These are phyloP conservation scores for Lipophrys pholis DNA, from an alignment of 2,113 vertebrate species.

Conservation along the genomic window DNA sequence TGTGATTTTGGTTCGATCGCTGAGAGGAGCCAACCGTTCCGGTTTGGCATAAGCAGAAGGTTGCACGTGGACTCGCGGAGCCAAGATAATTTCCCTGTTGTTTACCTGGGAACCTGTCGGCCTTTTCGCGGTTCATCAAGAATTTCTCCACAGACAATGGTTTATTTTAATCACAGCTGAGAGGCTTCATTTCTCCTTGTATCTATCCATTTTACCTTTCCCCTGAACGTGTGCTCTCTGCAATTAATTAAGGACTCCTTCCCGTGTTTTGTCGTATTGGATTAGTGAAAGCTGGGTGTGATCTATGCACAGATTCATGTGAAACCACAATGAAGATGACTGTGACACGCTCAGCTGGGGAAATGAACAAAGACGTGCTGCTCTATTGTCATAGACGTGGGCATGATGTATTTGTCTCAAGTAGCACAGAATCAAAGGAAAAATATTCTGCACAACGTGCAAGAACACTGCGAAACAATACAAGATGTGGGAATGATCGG, in stretches of 20 bases:
- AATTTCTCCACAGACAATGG: constrained; percentile 4
- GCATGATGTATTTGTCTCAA: constrained; percentile 39
- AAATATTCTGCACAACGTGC: constrained; percentile 29
- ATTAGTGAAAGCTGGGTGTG: constrained; percentile 14
- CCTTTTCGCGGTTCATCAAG: constrained; percentile 12
- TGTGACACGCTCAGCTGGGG: constrained; percentile 32
- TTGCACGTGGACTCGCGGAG: constrained; percentile 30
- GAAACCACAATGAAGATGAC: constrained; percentile 26
- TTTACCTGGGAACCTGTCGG: constrained; percentile 27
- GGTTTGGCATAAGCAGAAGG: constrained; percentile 3
- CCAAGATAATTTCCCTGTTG: constrained; percentile 22
- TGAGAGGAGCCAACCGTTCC: not conserved
- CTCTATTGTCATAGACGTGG: constrained; percentile 29
- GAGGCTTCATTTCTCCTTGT: constrained; percentile 3
- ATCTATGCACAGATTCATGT: constrained; percentile 23
- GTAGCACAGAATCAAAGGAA: constrained; percentile 7
- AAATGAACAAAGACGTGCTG: constrained; percentile 37
- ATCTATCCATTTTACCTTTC: constrained; percentile 7
- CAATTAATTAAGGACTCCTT: constrained; percentile 9
- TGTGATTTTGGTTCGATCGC: constrained; percentile 18
- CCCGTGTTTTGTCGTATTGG: constrained; percentile 16
- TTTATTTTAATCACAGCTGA: constrained; percentile 30
- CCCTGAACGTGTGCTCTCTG: constrained; percentile 5
- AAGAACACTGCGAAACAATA: not conserved
- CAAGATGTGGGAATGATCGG: constrained; percentile 7